These are phyloP conservation scores for Gadopsis marmoratus DNA, from an alignment of 2,797 vertebrate genomes.

Conservation along the genomic window DNA sequence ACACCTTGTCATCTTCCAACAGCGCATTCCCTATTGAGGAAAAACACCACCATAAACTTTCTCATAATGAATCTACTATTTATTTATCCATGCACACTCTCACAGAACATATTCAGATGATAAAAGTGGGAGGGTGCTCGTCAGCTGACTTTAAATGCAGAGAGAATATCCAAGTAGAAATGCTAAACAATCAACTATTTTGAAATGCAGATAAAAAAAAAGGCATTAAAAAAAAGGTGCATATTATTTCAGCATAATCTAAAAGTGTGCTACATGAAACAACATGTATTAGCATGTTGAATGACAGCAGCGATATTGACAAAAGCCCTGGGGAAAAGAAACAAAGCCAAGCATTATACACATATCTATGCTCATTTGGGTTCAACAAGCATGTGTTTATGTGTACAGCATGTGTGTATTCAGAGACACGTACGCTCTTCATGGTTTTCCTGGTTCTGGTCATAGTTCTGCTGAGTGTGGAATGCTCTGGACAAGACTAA, in stretches of 20 bases:
- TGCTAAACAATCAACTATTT: conserved; percentile 60
- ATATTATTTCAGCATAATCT: conserved; percentile 54
- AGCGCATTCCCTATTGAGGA: conserved; percentile 88
- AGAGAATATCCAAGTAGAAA: conserved; percentile 42
- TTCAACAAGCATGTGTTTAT: conserved; percentile 26
- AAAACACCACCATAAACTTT: conserved; percentile 28
- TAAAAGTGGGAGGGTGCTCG: conserved; percentile 36
- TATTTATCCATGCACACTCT: conserved; percentile 50
- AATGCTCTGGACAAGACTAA: conserved; percentile 92
- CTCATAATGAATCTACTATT: conserved; percentile 9
- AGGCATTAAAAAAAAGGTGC: conserved; percentile 61
- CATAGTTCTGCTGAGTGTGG: conserved; percentile 92
- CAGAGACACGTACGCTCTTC: conserved; percentile 91
- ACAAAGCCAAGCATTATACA: conserved; percentile 40
- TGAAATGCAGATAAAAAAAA: conserved; percentile 57
- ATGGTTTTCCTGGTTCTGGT: conserved; percentile 96
- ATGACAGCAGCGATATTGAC: conserved; percentile 62
- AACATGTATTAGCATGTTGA: conserved; percentile 74
- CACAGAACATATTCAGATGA: conserved; percentile 46
- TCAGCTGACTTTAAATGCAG: conserved; percentile 47
- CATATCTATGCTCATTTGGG: conserved; percentile 6
- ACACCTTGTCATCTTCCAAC: conserved; percentile 96
- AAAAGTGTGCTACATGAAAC: conserved; percentile 58
- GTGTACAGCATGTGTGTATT: background rate
- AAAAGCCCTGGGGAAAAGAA: conserved; percentile 47